Percentiles rank a stretch among this genome's conserved stretches.
Conservation (phyloP, 2,113 vertebrate species). For the Anser cygnoides region DNA sequence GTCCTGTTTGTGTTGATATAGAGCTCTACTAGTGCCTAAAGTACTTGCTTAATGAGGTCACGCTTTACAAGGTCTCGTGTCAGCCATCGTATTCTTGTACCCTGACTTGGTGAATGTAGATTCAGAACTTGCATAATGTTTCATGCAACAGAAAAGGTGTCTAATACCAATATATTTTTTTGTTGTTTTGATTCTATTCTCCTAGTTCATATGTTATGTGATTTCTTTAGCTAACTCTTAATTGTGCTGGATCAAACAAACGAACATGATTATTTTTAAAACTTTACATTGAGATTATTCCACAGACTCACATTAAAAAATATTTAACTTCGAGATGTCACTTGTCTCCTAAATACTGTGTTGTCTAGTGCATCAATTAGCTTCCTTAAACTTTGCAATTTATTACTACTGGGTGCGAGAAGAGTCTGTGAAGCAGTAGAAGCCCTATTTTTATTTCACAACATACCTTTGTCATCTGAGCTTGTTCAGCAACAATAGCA, state of each 20-base stretch:
- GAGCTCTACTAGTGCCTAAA: not conserved
- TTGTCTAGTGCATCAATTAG: not conserved
- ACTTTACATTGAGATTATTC: not conserved
- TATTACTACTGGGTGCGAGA: not conserved
- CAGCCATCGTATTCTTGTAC: not conserved
- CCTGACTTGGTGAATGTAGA: not conserved
- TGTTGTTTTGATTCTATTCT: not conserved
- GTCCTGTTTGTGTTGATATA: not conserved
- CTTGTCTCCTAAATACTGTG: not conserved
- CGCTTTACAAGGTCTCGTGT: fast-evolving
- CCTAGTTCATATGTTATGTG: not conserved
- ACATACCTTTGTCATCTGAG: not conserved
- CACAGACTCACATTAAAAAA: not conserved
- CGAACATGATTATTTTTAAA: not conserved
- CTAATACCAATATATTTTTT: not conserved
- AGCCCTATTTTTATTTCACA: not conserved
- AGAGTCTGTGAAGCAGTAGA: not conserved
- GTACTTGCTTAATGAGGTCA: not conserved
- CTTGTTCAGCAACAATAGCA: not conserved
- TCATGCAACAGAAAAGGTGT: not conserved
- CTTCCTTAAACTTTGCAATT: not conserved
- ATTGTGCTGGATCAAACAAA: not conserved
- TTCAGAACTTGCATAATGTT: not conserved
- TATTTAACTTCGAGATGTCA: not conserved
- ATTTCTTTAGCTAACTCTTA: not conserved